Base-by-base conservation (phyloP, 2,888 invertebrate genomes). In the Mechanitis mazaeus region DNA sequence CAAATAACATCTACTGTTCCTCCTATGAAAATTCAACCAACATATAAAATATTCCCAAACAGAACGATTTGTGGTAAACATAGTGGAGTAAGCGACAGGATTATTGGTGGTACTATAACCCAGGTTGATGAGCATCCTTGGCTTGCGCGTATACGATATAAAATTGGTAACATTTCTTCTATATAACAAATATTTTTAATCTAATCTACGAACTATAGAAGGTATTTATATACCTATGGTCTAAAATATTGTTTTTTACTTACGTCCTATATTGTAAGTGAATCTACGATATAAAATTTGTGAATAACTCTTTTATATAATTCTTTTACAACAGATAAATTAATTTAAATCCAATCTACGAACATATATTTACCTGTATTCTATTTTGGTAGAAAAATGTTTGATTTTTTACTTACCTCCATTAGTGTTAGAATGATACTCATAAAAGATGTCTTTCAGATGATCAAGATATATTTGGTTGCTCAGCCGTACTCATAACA, bases 61-160 rank as follows among this genome's bases (percentile, higher is more conserved):
- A 69, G 61, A 62, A 65, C 56, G 1, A 63, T 67, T 6, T 75
- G 78, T 67, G 92, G 92, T 5, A 59, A 59, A 31, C 5, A 31
- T 31, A 50, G 11, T 28, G 50, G 31, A 50, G 0, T 70, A 76
- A 1, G 64, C 7, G 77, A 81, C 46, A 87, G 84, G 67, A 92
- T 93, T 47, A 71, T 86, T 28, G 87, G 90, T n/a, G 93, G 93
- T 0, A 75, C 81, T 38, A 76, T 84, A 58, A 85, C 92, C 0
- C 78, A 74, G 0, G 70, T 92, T 5, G 85, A 88, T 28, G 91
- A 93, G 54, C 92, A 86, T 71, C 93, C 93, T 0, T 93, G 93
- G 93, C 90, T 92, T 86, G 92, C 87, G 0, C 77, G 92, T 5
- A 74, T 93, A 46, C 92, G 91, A 50, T 94, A 93, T 61, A 72